A percentile compares a stretch with the other conserved stretches of the same genome.
Evolutionary conservation across 2,797 vertebrate species (phyloP).

Genomic region (Cyprinodon diabolis): DNA sequence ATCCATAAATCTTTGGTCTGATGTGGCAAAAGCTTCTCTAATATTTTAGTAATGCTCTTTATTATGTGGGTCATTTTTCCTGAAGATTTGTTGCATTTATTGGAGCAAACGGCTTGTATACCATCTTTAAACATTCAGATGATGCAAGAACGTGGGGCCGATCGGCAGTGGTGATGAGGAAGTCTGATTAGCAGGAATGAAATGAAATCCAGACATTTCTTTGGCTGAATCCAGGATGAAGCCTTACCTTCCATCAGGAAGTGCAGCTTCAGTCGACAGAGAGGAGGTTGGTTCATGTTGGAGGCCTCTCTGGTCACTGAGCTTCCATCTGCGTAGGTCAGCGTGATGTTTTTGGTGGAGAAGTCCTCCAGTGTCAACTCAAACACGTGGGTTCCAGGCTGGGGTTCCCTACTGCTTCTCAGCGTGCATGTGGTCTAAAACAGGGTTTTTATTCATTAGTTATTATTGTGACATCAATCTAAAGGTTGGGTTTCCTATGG

Average conservation of each 20-base stretch:
- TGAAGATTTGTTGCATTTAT: too few relatives aligned
- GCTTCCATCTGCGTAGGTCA: conserved; percentile 52
- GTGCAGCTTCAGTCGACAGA: conserved; percentile 72
- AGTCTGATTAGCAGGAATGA: too few relatives aligned
- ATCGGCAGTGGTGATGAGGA: too few relatives aligned
- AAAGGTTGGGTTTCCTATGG: background rate
- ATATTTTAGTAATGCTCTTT: too few relatives aligned
- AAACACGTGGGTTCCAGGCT: conserved; percentile 55
- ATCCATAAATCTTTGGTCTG: too few relatives aligned
- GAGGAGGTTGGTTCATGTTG: conserved; percentile 3
- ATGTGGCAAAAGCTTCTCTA: too few relatives aligned
- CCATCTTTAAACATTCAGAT: too few relatives aligned
- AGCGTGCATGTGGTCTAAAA: conserved; percentile 56
- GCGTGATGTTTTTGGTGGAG: conserved; percentile 42
- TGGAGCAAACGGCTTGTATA: too few relatives aligned
- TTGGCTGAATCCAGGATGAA: too few relatives aligned
- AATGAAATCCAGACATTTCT: background rate
- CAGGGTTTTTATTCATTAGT: background rate
- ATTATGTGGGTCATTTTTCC: too few relatives aligned
- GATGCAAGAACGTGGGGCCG: too few relatives aligned
- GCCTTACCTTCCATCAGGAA: conserved; percentile 71
- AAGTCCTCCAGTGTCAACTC: conserved; percentile 70
- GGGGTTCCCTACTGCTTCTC: background rate
- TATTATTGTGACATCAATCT: too few relatives aligned
- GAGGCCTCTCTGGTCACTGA: background rate